Base-by-base conservation (phyloP, 2,888 invertebrate genomes). In the Blastobasis adustella region DNA sequence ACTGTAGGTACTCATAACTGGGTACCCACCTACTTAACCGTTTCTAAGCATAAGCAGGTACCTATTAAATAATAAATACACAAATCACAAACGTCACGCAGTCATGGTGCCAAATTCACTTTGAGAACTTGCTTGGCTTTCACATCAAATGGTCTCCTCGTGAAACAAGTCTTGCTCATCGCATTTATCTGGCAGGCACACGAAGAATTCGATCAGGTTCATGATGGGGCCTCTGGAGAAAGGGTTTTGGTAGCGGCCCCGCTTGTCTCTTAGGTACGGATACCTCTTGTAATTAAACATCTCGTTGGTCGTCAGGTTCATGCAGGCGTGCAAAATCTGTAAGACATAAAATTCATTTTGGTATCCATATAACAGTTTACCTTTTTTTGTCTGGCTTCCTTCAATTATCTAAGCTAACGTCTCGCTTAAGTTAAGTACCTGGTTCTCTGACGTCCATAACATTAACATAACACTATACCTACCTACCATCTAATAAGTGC, bases 301-400 rank as follows among this genome's bases (percentile, higher is more conserved):
- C 84, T 98, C 97, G 77, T 97, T 98, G 46, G 97, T 97, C 6
- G 98, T 97, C 54, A 97, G 83, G 85, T 98, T 98, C 95, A 96
- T 95, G 72, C 96, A 95, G 8, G 96, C 96, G 76, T 97, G 96
- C 36, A 96, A 88, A 49, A 96, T 92, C 97, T 97, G 88, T 23
- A 87, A 89, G 59, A 56, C 59, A 64, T 23, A 2, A 23, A 23
- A 23, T 23, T 23, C 23, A 23, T 23, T 23, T 23, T 23, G 23
- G 23, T 23, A 23, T 23, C 23, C 23, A 23, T 23, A 23, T n/a
- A n/a, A n/a, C n/a, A n/a, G n/a, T n/a, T n/a, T n/a, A n/a, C n/a
- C n/a, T n/a, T n/a, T 23, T 41, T 41, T 41, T 41, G 41, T 4
- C 9, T 41, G 3, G 1, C 4, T 41, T 9, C 9, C 8, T 8